Percentiles rank a stretch among this genome's conserved stretches.
Conservation (phyloP, 2,888 invertebrate genomes). For the Volucella inflata region DNA sequence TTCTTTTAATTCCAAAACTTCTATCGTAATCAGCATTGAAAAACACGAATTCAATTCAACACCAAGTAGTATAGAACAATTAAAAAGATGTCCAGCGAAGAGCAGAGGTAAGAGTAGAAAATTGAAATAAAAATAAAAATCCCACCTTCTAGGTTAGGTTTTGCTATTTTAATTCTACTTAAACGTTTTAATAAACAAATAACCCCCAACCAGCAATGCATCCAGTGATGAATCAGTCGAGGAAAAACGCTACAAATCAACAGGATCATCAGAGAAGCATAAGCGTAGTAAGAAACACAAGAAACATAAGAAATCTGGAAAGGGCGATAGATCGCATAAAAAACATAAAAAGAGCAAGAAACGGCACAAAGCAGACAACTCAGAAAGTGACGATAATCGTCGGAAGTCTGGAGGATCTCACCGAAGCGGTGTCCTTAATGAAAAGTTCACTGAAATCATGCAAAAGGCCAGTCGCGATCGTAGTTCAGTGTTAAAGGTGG, state of each 20-base stretch:
- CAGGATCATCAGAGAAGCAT: slow-evolving; percentile 83
- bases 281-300: slow-evolving; percentile 87
- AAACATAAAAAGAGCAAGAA: slow-evolving; percentile 87
- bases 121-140: not conserved
- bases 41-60: slow-evolving; percentile 4
- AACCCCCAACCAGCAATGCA: slow-evolving; percentile 78
- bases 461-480: slow-evolving; percentile 80
- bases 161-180: slow-evolving; percentile 23
- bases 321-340: slow-evolving; percentile 85
- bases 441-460: slow-evolving; percentile 83
- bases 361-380: slow-evolving; percentile 83
- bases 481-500: slow-evolving; percentile 75
- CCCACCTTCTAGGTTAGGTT: slow-evolving; percentile 63
- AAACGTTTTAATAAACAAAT: slow-evolving; percentile 38
- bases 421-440: slow-evolving; percentile 80
- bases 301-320: slow-evolving; percentile 88
- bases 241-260: slow-evolving; percentile 78
- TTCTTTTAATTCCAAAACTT: slow-evolving; percentile 29
- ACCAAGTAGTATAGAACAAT: not conserved
- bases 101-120: slow-evolving; percentile 56
- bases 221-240: slow-evolving; percentile 79
- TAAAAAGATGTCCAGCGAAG: slow-evolving; percentile 73
- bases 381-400: slow-evolving; percentile 76
- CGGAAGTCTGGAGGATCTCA: slow-evolving; percentile 74
- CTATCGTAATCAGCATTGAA: not conserved